phyloP scores from a whole-genome alignment of 2,797 vertebrate species.

The Smutsia gigantea region DNA sequence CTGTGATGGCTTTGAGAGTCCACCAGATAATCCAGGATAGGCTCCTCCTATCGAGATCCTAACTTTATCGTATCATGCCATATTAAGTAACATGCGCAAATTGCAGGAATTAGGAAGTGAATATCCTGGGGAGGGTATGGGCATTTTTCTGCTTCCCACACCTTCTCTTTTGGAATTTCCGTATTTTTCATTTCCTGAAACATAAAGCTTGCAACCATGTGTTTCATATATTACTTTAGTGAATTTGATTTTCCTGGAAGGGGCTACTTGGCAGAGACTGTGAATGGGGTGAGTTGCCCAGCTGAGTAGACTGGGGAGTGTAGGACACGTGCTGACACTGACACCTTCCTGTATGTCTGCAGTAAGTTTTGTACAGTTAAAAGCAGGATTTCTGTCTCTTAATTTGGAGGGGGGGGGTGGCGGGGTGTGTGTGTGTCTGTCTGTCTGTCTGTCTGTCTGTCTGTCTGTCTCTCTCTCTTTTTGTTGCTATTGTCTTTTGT shows the following conservation, averaged over 20 bases:
- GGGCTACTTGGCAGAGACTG: neutral
- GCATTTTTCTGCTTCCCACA: neutral
- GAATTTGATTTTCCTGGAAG: neutral
- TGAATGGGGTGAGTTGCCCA: neutral
- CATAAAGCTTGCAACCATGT: neutral
- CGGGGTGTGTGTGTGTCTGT: neutral
- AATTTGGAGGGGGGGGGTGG: neutral
- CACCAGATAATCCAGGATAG: neutral
- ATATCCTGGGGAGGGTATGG: neutral
- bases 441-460: too few relatives aligned
- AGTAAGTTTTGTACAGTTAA: neutral
- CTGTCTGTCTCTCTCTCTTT: too few relatives aligned
- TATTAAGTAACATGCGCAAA: neutral
- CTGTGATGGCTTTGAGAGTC: neutral
- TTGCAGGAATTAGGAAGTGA: neutral
- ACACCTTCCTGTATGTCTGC: neutral
- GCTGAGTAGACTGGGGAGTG: neutral
- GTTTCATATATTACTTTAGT: neutral
- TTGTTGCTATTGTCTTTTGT: neutral
- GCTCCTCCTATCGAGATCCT: neutral
- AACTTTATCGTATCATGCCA: neutral
- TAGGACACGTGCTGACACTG: neutral
- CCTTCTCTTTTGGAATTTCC: neutral
- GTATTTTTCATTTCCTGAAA: conserved; percentile 23
- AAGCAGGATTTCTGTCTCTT: conserved; percentile 8